Evolutionary conservation across 1,140 invertebrate genomes (phyloP), one percentile per base, ranked within the genome.

Genomic region (Heliconius hewitsoni): DNA sequence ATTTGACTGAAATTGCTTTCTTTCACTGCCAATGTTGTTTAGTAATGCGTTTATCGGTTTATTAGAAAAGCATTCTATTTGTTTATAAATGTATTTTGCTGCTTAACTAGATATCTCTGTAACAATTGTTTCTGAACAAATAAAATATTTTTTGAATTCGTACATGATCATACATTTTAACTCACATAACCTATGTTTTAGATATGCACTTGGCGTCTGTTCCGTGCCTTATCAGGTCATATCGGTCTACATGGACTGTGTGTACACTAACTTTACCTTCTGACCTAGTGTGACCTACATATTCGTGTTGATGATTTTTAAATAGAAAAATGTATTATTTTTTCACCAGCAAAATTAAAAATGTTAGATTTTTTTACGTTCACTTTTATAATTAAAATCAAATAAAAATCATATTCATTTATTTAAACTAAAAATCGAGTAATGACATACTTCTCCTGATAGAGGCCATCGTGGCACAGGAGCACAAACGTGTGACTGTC

Each of bases 221-320:
- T 66, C 11, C 60, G 60, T 66, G 60, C 30, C 52, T 73, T 73
- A 66, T 55, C 46, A 73, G 71, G 76, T 78, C 76, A 73, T 71
- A 78, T 78, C 76, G 76, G 57, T 52, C 57, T 71, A 27, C 60
- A 70, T 39, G 52, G 55, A 78, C 70, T 60, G 55, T 73, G 52
- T 37, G 55, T 39, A 34, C 37, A 37, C 71, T 73, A 71, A 78
- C 52, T 78, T 78, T 42, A 23, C 72, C 52, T 73, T 60, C 37
- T 73, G 76, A 78, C 76, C 76, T 23, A n/a, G 19, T 34, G 34
- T 73, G 30, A 78, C 71, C 71, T 57, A 78, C 42, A 55, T 60
- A 60, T 39, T 30, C 27, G 27, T 16, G 11, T 16, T 46, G 42
- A 46, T 66, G 60, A 66, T 66, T 66, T 66, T 66, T 66, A 66